Evolutionary conservation across 2,113 vertebrate genomes (phyloP).

Genomic region (Phaethornis superciliosus): DNA sequence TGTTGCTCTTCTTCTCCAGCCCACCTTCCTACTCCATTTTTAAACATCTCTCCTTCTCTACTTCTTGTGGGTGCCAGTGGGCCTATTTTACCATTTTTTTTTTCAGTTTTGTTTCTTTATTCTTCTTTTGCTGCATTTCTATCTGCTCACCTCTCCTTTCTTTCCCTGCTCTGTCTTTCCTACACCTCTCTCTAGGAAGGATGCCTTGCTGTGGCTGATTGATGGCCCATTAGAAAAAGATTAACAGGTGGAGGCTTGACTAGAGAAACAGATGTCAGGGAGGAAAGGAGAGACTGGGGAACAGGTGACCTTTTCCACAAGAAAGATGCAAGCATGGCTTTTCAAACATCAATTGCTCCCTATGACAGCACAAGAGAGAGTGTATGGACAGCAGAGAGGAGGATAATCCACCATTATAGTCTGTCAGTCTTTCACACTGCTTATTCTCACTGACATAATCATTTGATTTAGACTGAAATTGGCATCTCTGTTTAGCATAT

Average conservation of each 20-base stretch:
- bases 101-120: not conserved
- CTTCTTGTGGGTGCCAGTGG: not conserved
- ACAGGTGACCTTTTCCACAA: slow-evolving; percentile 66
- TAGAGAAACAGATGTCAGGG: slow-evolving; percentile 64
- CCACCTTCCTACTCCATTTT: not conserved
- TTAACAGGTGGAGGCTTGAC: slow-evolving; percentile 65
- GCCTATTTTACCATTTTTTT: not conserved
- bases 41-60: not conserved
- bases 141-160: not conserved
- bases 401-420: not conserved
- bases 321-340: slow-evolving; percentile 19
- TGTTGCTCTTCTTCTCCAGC: not conserved
- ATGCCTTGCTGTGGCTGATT: slow-evolving; percentile 46
- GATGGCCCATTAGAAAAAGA: slow-evolving; percentile 73
- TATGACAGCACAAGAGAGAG: not conserved
- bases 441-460: slow-evolving; percentile 26
- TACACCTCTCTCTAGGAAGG: slow-evolving; percentile 7
- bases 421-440: not conserved
- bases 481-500: slow-evolving; percentile 24
- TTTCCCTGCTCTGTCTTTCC: not conserved
- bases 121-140: not conserved
- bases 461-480: slow-evolving; percentile 28
- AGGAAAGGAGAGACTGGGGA: slow-evolving; percentile 26
- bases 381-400: not conserved
- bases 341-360: slow-evolving; percentile 28